Conservation (phyloP, 2,113 vertebrate species). For the Apistogramma diplotaenia region DNA sequence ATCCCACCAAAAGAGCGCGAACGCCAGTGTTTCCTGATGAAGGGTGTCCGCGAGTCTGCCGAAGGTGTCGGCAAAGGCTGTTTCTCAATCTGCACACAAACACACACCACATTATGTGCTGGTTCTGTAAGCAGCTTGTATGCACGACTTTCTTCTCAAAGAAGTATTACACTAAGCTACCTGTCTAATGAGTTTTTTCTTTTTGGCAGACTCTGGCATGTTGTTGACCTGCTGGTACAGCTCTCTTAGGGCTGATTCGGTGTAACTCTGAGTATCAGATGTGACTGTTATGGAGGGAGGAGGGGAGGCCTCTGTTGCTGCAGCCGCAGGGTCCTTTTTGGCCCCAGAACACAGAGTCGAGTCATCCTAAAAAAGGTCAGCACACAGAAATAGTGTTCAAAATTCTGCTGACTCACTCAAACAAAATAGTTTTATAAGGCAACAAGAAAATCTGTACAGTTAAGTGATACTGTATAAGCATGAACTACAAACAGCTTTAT, state of each 20-base stretch:
- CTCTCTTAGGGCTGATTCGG: conserved; percentile 87
- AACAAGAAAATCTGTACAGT: background rate
- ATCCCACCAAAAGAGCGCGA: conserved; percentile 69
- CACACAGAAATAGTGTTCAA: background rate
- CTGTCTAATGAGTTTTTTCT: conserved; percentile 94
- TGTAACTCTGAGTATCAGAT: conserved; percentile 79
- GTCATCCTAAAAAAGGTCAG: conserved; percentile 82
- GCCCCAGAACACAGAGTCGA: conserved; percentile 77
- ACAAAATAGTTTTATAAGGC: background rate
- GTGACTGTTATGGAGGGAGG: conserved; percentile 21
- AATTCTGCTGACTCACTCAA: background rate
- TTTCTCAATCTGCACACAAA: conserved; percentile 64
- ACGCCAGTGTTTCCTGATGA: conserved; percentile 64
- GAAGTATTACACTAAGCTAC: conserved; percentile 17
- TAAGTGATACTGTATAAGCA: background rate
- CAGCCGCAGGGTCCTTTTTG: conserved; percentile 56
- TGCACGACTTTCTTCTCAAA: background rate
- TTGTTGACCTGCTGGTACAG: conserved; percentile 89
- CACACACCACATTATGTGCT: background rate
- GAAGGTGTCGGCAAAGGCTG: conserved; percentile 38
- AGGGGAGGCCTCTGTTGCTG: conserved; percentile 22
- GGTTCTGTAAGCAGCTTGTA: background rate
- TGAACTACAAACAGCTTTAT: background rate
- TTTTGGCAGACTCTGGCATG: conserved; percentile 95
- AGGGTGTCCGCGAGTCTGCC: conserved; percentile 25